phyloP scores from a whole-genome alignment of 2,888 invertebrate genomes.

The Arctia plantaginis region DNA sequence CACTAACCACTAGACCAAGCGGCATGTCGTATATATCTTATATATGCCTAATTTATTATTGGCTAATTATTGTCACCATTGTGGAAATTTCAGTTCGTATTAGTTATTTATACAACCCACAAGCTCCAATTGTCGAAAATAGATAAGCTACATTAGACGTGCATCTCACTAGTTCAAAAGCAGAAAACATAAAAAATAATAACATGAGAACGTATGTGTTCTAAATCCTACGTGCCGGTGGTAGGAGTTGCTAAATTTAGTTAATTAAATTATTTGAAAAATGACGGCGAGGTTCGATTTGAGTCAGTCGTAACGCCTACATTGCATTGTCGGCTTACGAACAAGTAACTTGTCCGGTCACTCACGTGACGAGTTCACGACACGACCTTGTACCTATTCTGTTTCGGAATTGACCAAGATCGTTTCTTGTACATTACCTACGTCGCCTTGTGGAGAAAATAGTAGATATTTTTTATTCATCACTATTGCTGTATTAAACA shows the following conservation, averaged over 20 bases:
- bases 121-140: neutral
- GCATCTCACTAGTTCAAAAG: too few relatives aligned
- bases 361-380: neutral
- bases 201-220: too few relatives aligned
- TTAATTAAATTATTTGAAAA: constrained; percentile 4
- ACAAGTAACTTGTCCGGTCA: neutral
- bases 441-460: neutral
- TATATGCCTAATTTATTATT: too few relatives aligned
- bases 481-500: neutral
- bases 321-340: neutral
- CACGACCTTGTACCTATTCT: neutral
- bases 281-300: neutral
- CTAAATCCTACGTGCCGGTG: too few relatives aligned
- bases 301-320: neutral
- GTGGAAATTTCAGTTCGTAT: too few relatives aligned
- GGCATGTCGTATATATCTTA: too few relatives aligned
- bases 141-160: neutral
- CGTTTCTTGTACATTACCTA: neutral
- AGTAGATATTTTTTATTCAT: neutral
- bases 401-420: constrained; percentile 2
- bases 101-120: too few relatives aligned
- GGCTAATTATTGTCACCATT: too few relatives aligned
- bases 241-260: neutral
- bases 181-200: neutral
- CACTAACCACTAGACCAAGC: too few relatives aligned